phyloP scores from a whole-genome alignment of 1,140 invertebrate genomes.

The Paraescarpia echinospica region DNA sequence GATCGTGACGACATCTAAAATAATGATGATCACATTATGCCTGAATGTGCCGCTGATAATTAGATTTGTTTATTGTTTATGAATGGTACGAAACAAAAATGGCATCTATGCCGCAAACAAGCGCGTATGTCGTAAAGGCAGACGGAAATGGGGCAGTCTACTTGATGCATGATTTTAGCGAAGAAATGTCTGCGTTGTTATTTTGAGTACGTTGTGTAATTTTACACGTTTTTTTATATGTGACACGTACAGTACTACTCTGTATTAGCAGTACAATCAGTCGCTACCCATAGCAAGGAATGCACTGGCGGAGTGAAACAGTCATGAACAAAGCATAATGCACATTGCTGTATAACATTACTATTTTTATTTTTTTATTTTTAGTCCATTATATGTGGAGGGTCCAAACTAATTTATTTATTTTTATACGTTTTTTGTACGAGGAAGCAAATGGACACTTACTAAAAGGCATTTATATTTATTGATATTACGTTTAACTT shows the following conservation, averaged over 20 bases:
- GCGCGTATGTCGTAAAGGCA: neutral
- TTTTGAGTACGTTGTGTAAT: neutral
- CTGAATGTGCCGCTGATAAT: neutral
- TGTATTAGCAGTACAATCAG: neutral
- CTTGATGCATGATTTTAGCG: neutral
- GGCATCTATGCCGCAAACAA: neutral
- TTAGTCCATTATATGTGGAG: neutral
- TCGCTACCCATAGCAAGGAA: neutral
- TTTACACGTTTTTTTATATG: neutral
- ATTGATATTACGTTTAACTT: neutral
- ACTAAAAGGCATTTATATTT: neutral
- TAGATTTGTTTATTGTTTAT: neutral
- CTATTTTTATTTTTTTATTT: neutral
- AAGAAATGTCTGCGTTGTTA: neutral
- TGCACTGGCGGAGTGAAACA: neutral
- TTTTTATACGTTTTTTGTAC: neutral
- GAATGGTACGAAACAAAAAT: neutral
- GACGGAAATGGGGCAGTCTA: neutral
- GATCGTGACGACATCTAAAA: neutral
- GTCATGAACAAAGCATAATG: neutral
- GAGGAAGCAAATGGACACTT: neutral
- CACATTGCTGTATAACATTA: neutral
- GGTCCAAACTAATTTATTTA: constrained; percentile 6
- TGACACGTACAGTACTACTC: neutral
- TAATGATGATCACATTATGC: neutral